Conservation (phyloP, 1,140 invertebrate genomes). For the Globodera ellingtonae region DNA sequence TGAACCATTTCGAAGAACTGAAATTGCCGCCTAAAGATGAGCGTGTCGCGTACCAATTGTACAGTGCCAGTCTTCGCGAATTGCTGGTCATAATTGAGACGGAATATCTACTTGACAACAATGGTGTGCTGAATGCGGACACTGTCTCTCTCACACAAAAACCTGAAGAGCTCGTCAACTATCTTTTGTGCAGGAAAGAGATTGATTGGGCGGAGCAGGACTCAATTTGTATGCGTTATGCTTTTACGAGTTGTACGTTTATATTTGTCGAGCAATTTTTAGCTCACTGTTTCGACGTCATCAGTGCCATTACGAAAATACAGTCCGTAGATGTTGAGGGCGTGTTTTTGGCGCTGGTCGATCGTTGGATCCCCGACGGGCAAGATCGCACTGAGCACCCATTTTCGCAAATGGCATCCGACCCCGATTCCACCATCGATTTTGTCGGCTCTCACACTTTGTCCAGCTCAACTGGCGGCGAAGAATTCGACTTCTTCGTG, state of each 20-base stretch:
- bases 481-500: slow-evolving; percentile 14
- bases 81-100: slow-evolving; percentile 18
- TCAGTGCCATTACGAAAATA: slow-evolving; percentile 25
- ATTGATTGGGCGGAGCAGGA: slow-evolving; percentile 23
- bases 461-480: background rate
- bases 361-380: slow-evolving; percentile 13
- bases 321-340: slow-evolving; percentile 18
- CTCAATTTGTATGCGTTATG: slow-evolving; percentile 7
- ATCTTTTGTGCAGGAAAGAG: slow-evolving; percentile 25
- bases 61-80: background rate
- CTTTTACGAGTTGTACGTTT: background rate
- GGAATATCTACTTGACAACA: slow-evolving; percentile 28
- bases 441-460: slow-evolving; percentile 12
- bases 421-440: slow-evolving; percentile 37
- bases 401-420: slow-evolving; percentile 6
- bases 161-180: slow-evolving; percentile 22
- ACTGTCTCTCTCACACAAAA: slow-evolving; percentile 23
- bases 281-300: slow-evolving; percentile 21
- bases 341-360: slow-evolving; percentile 26
- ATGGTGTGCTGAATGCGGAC: slow-evolving; percentile 18
- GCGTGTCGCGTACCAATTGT: background rate
- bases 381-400: slow-evolving; percentile 7
- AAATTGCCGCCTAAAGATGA: slow-evolving; percentile 1
- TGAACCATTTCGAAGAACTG: background rate
- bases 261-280: slow-evolving; percentile 3